Evolutionary conservation across 2,113 vertebrate species (phyloP).

Genomic region (Corvus hawaiiensis): DNA sequence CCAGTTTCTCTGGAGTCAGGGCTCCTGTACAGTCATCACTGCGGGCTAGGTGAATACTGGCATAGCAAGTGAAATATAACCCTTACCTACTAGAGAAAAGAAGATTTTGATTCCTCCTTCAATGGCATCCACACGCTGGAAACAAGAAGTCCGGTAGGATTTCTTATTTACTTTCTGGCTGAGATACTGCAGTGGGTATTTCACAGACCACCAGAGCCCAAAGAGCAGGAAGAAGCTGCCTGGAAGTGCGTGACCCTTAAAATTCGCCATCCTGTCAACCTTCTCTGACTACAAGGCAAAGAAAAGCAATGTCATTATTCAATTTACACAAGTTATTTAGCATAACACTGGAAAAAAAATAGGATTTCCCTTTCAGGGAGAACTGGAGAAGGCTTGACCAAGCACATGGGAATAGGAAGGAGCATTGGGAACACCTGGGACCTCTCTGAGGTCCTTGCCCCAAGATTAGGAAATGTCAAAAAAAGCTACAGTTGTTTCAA

Average conservation of each 20-base stretch:
- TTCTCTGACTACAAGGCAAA: not conserved
- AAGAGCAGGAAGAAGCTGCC: constrained; percentile 88
- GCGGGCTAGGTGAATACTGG: not conserved
- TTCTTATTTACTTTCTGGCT: constrained; percentile 66
- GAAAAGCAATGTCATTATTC: not conserved
- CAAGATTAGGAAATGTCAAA: not conserved
- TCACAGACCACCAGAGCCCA: constrained; percentile 90
- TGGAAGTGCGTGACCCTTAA: constrained; percentile 91
- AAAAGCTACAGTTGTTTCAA: not conserved
- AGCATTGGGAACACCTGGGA: not conserved
- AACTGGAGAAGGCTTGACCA: not conserved
- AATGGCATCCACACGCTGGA: constrained; percentile 74
- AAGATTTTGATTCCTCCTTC: constrained; percentile 79
- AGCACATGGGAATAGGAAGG: not conserved
- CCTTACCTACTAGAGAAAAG: constrained; percentile 84
- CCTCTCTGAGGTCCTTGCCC: not conserved
- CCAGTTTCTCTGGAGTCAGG: not conserved
- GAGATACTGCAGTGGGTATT: constrained; percentile 75
- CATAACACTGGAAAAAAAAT: not conserved
- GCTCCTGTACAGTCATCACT: not conserved
- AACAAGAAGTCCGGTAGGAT: not conserved
- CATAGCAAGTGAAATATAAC: not conserved
- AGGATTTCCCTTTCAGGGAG: not conserved
- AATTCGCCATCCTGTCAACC: constrained; percentile 83
- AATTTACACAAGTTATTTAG: not conserved